These are phyloP conservation scores for Meteorus colon DNA, from an alignment of 2,888 invertebrate species.

Conservation along the genomic window DNA sequence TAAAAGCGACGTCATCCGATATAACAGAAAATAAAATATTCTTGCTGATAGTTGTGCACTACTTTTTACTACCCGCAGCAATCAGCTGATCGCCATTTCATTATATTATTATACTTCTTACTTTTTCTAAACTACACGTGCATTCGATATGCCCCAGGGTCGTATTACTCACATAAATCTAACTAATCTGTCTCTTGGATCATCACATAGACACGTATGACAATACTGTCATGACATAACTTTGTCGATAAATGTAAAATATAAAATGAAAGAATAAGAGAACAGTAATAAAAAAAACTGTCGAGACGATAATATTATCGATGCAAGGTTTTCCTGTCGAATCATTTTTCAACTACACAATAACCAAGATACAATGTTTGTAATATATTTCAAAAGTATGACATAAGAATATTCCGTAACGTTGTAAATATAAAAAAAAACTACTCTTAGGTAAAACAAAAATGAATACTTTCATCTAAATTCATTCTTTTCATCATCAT, in stretches of 20 bases:
- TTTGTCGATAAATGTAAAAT: not conserved
- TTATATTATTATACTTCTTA: conserved; percentile 37
- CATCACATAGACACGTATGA: conserved; percentile 16
- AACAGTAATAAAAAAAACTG: not conserved
- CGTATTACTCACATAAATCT: conserved; percentile 32
- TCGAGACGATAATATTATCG: not conserved
- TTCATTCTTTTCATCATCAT: too few species aligned
- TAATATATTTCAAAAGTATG: not conserved
- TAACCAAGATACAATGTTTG: not conserved
- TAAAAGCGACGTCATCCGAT: too few species aligned
- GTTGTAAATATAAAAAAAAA: not conserved
- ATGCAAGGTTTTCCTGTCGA: not conserved
- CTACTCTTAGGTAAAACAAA: too few species aligned
- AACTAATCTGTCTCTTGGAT: conserved; percentile 22
- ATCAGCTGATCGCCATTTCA: conserved; percentile 46
- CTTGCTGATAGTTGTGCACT: conserved; percentile 28
- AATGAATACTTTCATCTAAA: too few species aligned
- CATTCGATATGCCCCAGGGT: conserved; percentile 48
- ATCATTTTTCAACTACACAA: not conserved
- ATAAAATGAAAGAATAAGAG: not conserved
- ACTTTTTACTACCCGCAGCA: conserved; percentile 42
- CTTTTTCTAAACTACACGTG: conserved; percentile 31
- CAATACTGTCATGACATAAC: not conserved
- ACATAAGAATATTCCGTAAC: too few species aligned
- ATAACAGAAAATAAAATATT: conserved; percentile 10